These are phyloP conservation scores for Hyphantria cunea DNA, from an alignment of 1,140 invertebrate genomes.

Conservation along the genomic window DNA sequence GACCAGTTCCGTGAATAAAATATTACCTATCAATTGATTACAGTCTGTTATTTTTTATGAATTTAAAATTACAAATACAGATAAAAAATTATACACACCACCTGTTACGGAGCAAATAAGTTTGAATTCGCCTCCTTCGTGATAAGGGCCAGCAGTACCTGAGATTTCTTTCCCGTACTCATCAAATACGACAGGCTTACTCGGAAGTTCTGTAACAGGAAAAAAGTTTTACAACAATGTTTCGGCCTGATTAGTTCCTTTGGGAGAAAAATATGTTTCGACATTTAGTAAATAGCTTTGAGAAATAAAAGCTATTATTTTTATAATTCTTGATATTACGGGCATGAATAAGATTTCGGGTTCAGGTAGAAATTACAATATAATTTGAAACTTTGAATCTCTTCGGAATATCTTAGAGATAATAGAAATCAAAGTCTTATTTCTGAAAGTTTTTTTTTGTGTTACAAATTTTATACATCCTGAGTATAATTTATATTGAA, in stretches of 20 bases:
- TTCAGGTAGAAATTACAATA: not conserved
- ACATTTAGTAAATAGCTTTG: not conserved
- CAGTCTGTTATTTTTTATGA: too few species aligned
- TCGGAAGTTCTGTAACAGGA: conserved; percentile 88
- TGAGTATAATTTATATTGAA: too few species aligned
- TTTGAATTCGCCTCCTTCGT: conserved; percentile 90
- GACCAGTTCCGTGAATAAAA: too few species aligned
- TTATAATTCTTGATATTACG: not conserved
- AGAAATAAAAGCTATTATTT: not conserved
- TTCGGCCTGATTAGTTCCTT: conserved; percentile 1
- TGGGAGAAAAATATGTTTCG: not conserved
- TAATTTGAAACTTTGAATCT: too few species aligned
- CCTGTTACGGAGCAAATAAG: conserved; percentile 92
- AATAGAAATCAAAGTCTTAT: too few species aligned
- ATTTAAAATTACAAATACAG: too few species aligned
- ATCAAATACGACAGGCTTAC: conserved; percentile 90
- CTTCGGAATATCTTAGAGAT: too few species aligned
- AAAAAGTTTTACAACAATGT: conserved; percentile 25
- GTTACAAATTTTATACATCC: too few species aligned
- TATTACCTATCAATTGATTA: too few species aligned
- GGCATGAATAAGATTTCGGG: not conserved
- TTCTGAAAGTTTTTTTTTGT: too few species aligned
- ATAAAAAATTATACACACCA: conserved; percentile 84
- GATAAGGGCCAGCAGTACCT: conserved; percentile 90
- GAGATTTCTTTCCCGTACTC: conserved; percentile 88